Evolutionary conservation across 2,888 invertebrate species (phyloP).

Genomic region (Bombylius discolor): DNA sequence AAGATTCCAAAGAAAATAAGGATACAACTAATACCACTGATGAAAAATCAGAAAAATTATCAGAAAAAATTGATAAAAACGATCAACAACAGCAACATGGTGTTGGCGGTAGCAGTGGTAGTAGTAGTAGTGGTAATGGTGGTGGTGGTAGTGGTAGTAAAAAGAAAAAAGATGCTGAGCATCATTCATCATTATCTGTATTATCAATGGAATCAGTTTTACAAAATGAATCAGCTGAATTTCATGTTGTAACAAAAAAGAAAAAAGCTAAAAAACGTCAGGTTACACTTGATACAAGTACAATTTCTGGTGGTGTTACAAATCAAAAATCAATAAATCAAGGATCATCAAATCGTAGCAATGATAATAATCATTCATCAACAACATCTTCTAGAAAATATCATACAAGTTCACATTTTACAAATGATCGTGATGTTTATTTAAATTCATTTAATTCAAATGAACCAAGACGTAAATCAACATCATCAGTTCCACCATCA

Average conservation of each 20-base stretch:
- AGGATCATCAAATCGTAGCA: background rate
- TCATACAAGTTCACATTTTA: slow-evolving; percentile 15
- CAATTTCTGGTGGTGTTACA: background rate
- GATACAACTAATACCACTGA: slow-evolving; percentile 2
- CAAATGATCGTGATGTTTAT: slow-evolving; percentile 20
- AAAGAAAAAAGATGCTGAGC: slow-evolving; percentile 11
- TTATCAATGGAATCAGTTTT: slow-evolving; percentile 23
- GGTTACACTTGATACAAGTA: slow-evolving; percentile 6
- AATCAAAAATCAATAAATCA: slow-evolving; percentile 6
- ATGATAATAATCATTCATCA: background rate
- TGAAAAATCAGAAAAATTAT: background rate
- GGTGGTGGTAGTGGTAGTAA: background rate
- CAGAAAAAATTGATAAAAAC: background rate
- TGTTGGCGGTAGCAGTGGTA: too few species aligned
- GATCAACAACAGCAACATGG: too few species aligned
- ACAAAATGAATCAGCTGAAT: slow-evolving; percentile 51
- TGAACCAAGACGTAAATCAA: slow-evolving; percentile 49
- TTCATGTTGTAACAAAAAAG: slow-evolving; percentile 71
- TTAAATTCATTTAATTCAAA: slow-evolving; percentile 21
- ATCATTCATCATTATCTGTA: slow-evolving; percentile 5
- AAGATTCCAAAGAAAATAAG: background rate
- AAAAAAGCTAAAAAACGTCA: slow-evolving; percentile 62
- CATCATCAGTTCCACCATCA: slow-evolving; percentile 65
- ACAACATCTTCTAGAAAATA: slow-evolving; percentile 12
- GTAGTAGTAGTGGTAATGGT: background rate